Conservation (phyloP, 2,797 vertebrate genomes). For the Streptopelia turtur region DNA sequence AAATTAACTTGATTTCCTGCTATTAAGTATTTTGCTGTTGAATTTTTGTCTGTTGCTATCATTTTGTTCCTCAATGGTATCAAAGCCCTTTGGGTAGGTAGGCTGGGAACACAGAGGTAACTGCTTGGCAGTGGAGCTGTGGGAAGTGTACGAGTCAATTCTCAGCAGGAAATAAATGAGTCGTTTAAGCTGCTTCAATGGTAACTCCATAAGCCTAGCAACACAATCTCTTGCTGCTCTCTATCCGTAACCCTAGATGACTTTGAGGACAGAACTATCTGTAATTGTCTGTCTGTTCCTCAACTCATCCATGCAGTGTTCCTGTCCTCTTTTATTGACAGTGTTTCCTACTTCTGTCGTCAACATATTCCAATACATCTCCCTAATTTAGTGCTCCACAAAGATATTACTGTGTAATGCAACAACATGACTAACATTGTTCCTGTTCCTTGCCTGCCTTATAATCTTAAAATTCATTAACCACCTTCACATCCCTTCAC, state of each 20-base stretch:
- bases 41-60: conserved; percentile 1
- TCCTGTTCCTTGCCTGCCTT: not conserved
- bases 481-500: conserved; percentile 27
- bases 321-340: not conserved
- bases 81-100: not conserved
- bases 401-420: not conserved
- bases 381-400: not conserved
- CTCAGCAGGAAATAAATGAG: conserved; percentile 30
- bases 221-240: not conserved
- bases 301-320: not conserved
- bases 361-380: not conserved
- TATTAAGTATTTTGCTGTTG: not conserved
- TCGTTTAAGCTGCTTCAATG: conserved; percentile 11
- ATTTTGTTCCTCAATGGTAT: not conserved
- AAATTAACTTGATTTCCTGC: not conserved
- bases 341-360: not conserved
- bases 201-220: not conserved
- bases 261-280: conserved; percentile 21
- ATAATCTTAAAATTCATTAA: conserved; percentile 14
- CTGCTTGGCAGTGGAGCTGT: not conserved
- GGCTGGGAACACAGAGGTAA: not conserved
- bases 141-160: not conserved
- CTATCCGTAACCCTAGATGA: conserved; percentile 25
- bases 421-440: not conserved
- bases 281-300: not conserved